These are phyloP conservation scores for Leptosomus discolor DNA, from an alignment of 2,113 vertebrate species.

Conservation along the genomic window DNA sequence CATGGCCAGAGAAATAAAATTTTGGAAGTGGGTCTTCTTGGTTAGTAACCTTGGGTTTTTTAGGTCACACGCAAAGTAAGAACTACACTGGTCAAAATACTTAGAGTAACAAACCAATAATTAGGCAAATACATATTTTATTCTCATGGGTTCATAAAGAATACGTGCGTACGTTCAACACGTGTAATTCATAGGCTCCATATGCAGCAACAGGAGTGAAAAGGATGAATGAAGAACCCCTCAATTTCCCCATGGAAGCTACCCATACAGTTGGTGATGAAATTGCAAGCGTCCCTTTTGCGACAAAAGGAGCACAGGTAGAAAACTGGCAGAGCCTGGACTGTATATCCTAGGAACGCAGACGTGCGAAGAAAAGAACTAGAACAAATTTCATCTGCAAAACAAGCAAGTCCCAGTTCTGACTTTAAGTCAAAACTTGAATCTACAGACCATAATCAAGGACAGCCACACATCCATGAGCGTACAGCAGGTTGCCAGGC, in stretches of 20 bases:
- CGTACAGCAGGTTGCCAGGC: rapidly evolving
- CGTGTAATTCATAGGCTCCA: background rate
- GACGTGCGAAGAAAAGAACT: background rate
- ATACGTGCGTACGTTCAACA: background rate
- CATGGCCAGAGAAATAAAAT: background rate
- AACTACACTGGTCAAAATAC: background rate
- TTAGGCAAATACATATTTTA: background rate
- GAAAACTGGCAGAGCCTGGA: background rate
- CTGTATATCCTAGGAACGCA: background rate
- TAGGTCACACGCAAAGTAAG: background rate
- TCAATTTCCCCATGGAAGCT: background rate
- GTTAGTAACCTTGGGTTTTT: background rate
- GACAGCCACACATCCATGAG: background rate
- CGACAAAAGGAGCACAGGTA: background rate
- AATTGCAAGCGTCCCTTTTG: background rate
- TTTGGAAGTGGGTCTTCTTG: background rate
- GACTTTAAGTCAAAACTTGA: background rate
- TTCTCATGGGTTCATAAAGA: background rate
- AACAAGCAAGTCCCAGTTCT: background rate
- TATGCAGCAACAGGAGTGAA: background rate
- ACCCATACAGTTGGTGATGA: background rate
- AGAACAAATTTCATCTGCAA: background rate
- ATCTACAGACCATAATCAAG: background rate
- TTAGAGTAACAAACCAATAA: background rate
- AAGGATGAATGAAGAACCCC: background rate